Conservation (phyloP, 2,797 vertebrate genomes). For the Xiphorhynchus erythropygius region DNA sequence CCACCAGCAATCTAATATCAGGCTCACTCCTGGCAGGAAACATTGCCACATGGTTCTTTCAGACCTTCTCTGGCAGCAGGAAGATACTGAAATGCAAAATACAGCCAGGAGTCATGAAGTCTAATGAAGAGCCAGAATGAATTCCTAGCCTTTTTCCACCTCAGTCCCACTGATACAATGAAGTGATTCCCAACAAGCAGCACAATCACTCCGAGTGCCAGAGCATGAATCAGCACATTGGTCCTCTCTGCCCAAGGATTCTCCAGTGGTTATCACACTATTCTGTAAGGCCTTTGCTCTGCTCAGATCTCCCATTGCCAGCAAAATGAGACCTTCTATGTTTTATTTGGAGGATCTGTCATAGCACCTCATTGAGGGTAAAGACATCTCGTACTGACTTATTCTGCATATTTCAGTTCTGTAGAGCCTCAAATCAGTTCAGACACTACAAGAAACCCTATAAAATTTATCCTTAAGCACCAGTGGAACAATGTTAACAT, state of each 20-base stretch:
- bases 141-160: conserved; percentile 47
- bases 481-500: not conserved
- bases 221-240: conserved; percentile 55
- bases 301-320: conserved; percentile 6
- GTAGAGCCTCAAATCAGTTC: not conserved
- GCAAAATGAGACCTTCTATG: not conserved
- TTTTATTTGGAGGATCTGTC: conserved; percentile 45
- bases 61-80: conserved; percentile 38
- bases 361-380: conserved; percentile 55
- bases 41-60: conserved; percentile 2
- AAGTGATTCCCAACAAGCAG: conserved; percentile 58
- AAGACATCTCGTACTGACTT: not conserved
- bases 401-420: not conserved
- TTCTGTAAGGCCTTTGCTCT: conserved; percentile 43
- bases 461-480: not conserved
- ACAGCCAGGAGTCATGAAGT: conserved; percentile 51
- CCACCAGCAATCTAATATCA: conserved; percentile 31
- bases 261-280: not conserved
- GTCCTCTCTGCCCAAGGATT: not conserved
- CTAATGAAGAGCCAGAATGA: conserved; percentile 60
- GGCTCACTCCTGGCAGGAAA: conserved; percentile 15
- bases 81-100: conserved; percentile 19
- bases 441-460: not conserved
- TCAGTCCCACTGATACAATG: conserved; percentile 47
- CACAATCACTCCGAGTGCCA: not conserved